Conservation (phyloP, 2,113 vertebrate species). For the Bettongia penicillata region DNA sequence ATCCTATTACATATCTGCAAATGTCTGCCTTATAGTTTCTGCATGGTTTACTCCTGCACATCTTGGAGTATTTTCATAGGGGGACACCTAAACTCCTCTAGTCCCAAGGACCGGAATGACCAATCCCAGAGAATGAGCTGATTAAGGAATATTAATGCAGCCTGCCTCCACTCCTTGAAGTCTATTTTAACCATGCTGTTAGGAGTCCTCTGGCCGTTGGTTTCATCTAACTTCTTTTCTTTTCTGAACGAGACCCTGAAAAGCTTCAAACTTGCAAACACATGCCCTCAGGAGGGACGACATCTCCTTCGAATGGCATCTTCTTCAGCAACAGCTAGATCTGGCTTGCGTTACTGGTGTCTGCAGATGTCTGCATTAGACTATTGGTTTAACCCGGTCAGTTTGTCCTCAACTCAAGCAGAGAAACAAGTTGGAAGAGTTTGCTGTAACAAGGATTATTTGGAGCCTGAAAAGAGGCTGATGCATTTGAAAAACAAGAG, state of each 20-base stretch:
- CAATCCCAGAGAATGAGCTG: not conserved
- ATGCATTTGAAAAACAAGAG: conserved; percentile 55
- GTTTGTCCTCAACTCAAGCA: conserved; percentile 49
- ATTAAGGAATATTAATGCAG: not conserved
- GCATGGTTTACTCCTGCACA: not conserved
- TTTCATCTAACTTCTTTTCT: conserved; percentile 42
- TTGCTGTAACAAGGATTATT: conserved; percentile 60
- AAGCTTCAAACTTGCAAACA: conserved; percentile 39
- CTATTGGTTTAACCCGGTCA: conserved; percentile 71
- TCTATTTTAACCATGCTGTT: conserved; percentile 2
- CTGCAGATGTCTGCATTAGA: conserved; percentile 55
- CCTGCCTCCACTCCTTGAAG: conserved; percentile 22
- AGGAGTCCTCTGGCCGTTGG: not conserved
- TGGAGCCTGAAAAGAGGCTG: conserved; percentile 56
- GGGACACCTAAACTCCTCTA: conserved; percentile 10
- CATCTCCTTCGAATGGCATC: conserved; percentile 49
- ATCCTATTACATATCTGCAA: not conserved
- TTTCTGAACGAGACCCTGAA: conserved; percentile 17
- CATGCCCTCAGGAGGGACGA: conserved; percentile 22
- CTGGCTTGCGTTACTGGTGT: conserved; percentile 14
- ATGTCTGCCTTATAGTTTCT: not conserved
- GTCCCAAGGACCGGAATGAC: conserved; percentile 30
- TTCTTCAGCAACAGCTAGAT: not conserved
- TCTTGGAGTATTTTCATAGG: not conserved
- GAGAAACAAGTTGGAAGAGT: conserved; percentile 56